Percentiles rank a stretch among this genome's conserved stretches.
These are phyloP conservation scores for Strongylocentrotus purpuratus DNA, from an alignment of 35 echinoderm and acorn worm genomes.

Conservation along the genomic window DNA sequence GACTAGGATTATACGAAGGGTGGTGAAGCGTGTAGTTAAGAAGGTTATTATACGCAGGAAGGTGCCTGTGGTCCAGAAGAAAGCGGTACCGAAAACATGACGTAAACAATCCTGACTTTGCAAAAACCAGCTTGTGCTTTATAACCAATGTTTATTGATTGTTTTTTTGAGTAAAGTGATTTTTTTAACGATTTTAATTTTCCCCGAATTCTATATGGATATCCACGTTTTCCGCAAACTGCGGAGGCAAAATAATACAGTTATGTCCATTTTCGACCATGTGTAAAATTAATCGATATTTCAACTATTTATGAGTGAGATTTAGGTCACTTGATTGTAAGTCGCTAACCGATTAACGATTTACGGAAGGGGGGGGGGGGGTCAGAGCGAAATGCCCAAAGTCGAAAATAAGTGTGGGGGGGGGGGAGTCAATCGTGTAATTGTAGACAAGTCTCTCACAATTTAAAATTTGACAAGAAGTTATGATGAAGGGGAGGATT, in stretches of 20 bases:
- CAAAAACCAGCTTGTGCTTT: not conserved
- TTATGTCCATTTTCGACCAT: not conserved
- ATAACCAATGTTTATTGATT: not conserved
- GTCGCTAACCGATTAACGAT: no score
- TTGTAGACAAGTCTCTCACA: no score
- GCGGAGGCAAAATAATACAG: not conserved
- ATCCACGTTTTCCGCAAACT: not conserved
- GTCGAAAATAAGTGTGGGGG: no score
- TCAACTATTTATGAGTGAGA: not conserved
- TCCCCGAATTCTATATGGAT: not conserved
- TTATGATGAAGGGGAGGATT: no score
- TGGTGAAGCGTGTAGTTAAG: slow-evolving; percentile 53
- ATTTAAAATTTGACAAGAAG: no score
- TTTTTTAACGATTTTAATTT: not conserved
- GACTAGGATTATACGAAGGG: slow-evolving; percentile 30
- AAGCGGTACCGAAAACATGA: slow-evolving; percentile 40
- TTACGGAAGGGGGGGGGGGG: no score
- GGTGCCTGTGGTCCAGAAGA: slow-evolving; percentile 56
- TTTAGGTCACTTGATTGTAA: no score
- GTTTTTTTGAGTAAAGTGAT: not conserved
- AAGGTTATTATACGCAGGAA: slow-evolving; percentile 56
- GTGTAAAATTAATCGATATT: not conserved
- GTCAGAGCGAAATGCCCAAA: no score
- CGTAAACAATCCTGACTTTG: not conserved
- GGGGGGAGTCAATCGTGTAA: no score